Base-by-base conservation (phyloP, 2,113 vertebrate species). In the Calidris pygmaea region DNA sequence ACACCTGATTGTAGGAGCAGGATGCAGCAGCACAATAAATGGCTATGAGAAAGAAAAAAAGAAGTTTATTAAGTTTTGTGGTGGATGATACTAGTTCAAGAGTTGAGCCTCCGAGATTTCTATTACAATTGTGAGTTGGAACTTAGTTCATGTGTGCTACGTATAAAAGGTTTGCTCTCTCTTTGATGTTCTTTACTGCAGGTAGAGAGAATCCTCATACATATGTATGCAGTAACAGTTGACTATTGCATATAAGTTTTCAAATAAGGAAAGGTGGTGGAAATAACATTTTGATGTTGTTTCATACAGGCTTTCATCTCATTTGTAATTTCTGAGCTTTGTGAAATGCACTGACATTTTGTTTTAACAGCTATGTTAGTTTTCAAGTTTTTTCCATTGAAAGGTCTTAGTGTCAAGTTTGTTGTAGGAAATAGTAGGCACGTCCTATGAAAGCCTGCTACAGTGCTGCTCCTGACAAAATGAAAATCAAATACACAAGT, bases 91-190 rank as follows among this genome's bases (percentile, higher is more conserved):
- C 2, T 30, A 39, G 11, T 70, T 7, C 37, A 77, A 63, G 21
- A 60, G 27, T 32, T 52, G 39, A 82, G 13, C 21, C 39, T 76
- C 27, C 30, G 39, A 55, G 6, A 72, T 58, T 75, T 89, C 11
- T 71, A 0, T 78, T 84, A 26, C 9, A 52, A 4, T 47, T 39
- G 1, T 32, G 22, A 75, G 9, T 24, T 74, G 43, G 16, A 77
- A 21, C 1, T 56, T 48, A 43, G 29, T 32, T 80, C 3, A 12
- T 2, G 1, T 27, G 8, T 58, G 22, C 16, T 30, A 32, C 0
- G 0, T 7, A 4, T 47, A 63, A 74, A 73, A 87, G 18, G 3
- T 53, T 62, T 88, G 22, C 11, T 8, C 2, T 60, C 4, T 35
- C 72, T 45, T 65, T 89, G 7, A 11, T 27, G 14, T 72, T 41